A percentile compares a stretch with the other conserved stretches of the same genome.
Evolutionary conservation across 1,140 invertebrate species (phyloP).

Genomic region (Trachymyrmex septentrionalis): DNA sequence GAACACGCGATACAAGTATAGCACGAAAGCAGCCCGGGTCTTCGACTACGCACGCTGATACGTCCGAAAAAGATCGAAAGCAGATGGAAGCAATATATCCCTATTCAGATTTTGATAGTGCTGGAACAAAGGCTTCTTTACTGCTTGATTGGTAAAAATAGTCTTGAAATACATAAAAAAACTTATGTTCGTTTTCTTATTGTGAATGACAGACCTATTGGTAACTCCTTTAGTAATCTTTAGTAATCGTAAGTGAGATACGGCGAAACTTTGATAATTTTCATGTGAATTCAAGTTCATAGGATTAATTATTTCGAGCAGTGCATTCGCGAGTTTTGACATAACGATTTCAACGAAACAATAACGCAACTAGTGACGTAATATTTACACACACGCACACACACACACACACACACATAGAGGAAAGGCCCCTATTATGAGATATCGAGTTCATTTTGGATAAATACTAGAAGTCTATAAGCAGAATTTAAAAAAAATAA

Average conservation of each 20-base stretch:
- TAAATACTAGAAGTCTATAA: no score
- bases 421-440: no score
- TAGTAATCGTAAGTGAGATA: no score
- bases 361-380: neutral
- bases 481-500: no score
- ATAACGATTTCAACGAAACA: neutral
- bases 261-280: neutral
- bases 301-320: conserved; percentile 11
- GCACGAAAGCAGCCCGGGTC: conserved; percentile 10
- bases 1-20: conserved; percentile 22
- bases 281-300: neutral
- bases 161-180: neutral
- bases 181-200: conserved; percentile 9
- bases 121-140: conserved; percentile 40
- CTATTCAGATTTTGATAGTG: conserved; percentile 33
- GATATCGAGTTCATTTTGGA: no score
- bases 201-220: neutral
- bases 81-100: conserved; percentile 49
- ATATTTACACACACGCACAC: neutral
- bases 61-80: conserved; percentile 17
- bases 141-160: neutral
- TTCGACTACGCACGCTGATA: neutral
- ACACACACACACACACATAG: no score
- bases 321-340: neutral
- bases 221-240: neutral